A percentile compares a stretch with the other conserved stretches of the same genome.
Conservation (phyloP, 2,888 invertebrate species). For the Phalera bucephala region DNA sequence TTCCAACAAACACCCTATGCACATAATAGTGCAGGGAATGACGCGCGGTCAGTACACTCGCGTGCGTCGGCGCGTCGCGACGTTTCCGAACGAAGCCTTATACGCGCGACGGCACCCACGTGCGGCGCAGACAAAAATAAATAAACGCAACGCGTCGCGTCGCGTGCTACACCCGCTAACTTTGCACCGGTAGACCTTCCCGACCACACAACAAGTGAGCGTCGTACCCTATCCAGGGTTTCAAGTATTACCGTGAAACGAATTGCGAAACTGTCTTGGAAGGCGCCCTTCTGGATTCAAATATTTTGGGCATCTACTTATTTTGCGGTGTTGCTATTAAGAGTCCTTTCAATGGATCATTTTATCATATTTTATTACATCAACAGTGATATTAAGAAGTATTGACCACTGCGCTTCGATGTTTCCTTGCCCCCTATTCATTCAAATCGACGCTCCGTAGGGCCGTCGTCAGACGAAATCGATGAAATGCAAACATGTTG, state of each 20-base stretch:
- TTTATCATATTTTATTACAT: too few species aligned
- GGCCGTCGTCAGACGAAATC: constrained; percentile 53
- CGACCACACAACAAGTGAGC: background rate
- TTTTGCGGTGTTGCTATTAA: too few species aligned
- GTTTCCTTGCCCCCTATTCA: background rate
- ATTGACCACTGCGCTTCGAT: too few species aligned
- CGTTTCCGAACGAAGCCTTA: constrained; percentile 39
- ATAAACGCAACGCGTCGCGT: constrained; percentile 43
- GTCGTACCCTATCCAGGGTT: background rate
- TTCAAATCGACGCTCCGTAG: constrained; percentile 16
- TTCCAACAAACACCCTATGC: constrained; percentile 64
- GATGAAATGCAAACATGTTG: constrained; percentile 76
- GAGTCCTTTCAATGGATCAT: too few species aligned
- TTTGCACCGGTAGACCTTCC: constrained; percentile 18
- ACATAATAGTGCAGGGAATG: constrained; percentile 58
- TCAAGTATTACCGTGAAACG: background rate
- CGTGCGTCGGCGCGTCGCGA: constrained; percentile 66
- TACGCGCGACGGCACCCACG: constrained; percentile 54
- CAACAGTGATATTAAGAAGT: too few species aligned
- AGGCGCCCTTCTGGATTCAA: too few species aligned
- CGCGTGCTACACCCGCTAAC: constrained; percentile 21
- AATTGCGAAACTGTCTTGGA: background rate
- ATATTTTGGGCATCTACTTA: too few species aligned
- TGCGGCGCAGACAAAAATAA: constrained; percentile 53
- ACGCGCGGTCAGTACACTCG: constrained; percentile 76